phyloP scores from a whole-genome alignment of 2,888 invertebrate genomes.

The Saturnia pavonia region DNA sequence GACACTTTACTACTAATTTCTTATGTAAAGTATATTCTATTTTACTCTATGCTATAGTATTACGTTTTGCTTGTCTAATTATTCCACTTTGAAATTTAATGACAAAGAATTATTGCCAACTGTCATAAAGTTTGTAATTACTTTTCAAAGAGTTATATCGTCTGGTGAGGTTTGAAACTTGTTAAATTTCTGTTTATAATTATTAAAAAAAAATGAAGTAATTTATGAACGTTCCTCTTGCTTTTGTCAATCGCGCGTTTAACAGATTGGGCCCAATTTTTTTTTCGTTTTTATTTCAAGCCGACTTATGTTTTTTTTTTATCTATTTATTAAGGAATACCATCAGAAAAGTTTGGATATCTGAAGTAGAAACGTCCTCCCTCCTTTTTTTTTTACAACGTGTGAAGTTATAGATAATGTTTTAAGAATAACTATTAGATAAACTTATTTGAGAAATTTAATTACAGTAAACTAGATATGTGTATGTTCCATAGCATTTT shows the following conservation, averaged over 20 bases:
- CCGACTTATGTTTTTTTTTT: background rate
- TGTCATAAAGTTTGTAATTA: background rate
- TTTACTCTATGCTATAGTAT: slow-evolving; percentile 9
- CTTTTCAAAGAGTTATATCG: no score
- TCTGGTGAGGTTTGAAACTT: background rate
- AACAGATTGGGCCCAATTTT: background rate
- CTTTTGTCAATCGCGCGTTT: background rate
- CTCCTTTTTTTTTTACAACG: no score
- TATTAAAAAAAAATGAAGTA: no score
- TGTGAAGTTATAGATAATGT: no score
- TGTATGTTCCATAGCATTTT: no score
- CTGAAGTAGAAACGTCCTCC: no score
- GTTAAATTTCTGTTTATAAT: no score
- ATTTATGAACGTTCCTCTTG: background rate
- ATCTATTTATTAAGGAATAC: background rate
- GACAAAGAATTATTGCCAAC: background rate
- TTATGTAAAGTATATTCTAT: slow-evolving; percentile 18
- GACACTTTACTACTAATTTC: slow-evolving; percentile 16
- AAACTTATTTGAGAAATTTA: no score
- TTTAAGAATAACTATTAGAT: no score
- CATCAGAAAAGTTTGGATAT: no score
- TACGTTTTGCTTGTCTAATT: background rate
- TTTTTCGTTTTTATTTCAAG: no score
- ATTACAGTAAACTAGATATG: no score
- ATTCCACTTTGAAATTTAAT: background rate